Evolutionary conservation across 2,888 invertebrate species (phyloP), one percentile per base, ranked within the genome.

Genomic region (Scotopteryx bipunctaria): DNA sequence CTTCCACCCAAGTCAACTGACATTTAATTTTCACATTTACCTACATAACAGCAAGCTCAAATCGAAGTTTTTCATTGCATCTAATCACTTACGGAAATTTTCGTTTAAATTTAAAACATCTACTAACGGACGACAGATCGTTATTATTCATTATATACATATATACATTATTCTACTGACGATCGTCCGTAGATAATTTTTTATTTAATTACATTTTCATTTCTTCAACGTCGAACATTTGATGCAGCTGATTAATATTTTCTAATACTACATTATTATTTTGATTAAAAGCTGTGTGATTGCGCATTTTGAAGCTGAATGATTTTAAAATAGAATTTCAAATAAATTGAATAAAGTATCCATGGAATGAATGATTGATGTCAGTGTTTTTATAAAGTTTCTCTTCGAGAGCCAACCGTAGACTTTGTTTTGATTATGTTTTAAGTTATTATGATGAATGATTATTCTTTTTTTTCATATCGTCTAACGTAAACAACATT

Each of bases 281-380:
- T 9, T 4, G 8, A 23, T 29, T 8, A 40, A 40, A 16, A 21
- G 29, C 40, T 32, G 31, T 42, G 48, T 49, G 37, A 44, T 44
- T 49, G 14, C 16, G 19, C 23, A 33, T 38, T 44, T 50, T 38
- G 19, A 38, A 14, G 38, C 40, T 11, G 43, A 37, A 50, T 44
- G 13, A 15, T 16, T 35, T 27, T 46, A 46, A 37, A 25, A 37
- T 40, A 42, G 35, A 37, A 46, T 42, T 46, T 36, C 36, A 33
- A 53, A 47, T 47, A 45, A 36, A 46, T 47, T 46, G 35, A 41
- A 14, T 27, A 14, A 38, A 29, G 51, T 29, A n/a, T n/a, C n/a
- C n/a, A n/a, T n/a, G n/a, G n/a, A n/a, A n/a, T n/a, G n/a, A 21
- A 35, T 45, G 45, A 51, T 51, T 44, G 40, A 51, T 51, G 29